These are phyloP conservation scores for Formica exsecta DNA, from an alignment of 1,140 invertebrate genomes.

Conservation along the genomic window DNA sequence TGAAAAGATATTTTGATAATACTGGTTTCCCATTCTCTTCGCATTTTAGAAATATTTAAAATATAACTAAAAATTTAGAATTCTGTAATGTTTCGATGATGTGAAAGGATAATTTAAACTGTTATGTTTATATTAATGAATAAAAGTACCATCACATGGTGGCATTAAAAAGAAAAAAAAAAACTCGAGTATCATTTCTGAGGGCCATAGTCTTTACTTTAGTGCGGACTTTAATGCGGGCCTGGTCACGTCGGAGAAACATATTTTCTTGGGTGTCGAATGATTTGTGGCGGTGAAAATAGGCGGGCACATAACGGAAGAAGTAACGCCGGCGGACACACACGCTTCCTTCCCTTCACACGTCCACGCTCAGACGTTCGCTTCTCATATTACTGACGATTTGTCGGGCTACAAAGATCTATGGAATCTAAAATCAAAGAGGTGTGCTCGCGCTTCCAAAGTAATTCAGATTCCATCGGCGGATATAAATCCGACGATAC, in stretches of 20 bases:
- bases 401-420: slow-evolving; percentile 58
- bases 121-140: background rate
- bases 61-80: background rate
- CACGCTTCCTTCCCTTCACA: slow-evolving; percentile 18
- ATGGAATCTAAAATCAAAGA: slow-evolving; percentile 39
- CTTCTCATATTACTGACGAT: slow-evolving; percentile 33
- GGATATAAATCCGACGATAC: slow-evolving; percentile 62
- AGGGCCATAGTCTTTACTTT: slow-evolving; percentile 14
- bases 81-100: background rate
- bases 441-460: background rate
- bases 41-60: background rate
- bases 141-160: background rate
- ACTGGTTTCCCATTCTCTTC: background rate
- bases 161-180: background rate
- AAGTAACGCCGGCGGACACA: slow-evolving; percentile 45
- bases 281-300: slow-evolving; percentile 80
- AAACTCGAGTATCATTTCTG: background rate
- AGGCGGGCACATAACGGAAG: slow-evolving; percentile 64
- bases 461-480: slow-evolving; percentile 55
- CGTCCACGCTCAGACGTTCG: slow-evolving; percentile 4
- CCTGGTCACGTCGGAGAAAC: slow-evolving; percentile 61
- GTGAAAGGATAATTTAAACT: background rate
- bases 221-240: slow-evolving; percentile 43
- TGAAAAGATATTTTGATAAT: background rate
- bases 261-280: slow-evolving; percentile 76